phyloP scores from a whole-genome alignment of 1,140 invertebrate genomes.

The Varroa destructor region DNA sequence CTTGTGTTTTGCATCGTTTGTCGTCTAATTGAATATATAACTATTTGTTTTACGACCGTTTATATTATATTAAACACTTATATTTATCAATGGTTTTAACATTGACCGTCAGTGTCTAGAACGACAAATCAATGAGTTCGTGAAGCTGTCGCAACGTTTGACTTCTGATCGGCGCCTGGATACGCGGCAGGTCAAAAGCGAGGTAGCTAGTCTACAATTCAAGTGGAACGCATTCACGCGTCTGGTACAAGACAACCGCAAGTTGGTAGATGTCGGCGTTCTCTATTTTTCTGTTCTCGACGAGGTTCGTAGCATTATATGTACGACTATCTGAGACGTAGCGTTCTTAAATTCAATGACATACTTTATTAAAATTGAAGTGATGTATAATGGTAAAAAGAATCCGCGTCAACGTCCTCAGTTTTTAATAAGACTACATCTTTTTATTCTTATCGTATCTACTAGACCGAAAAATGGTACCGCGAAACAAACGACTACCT shows the following conservation, averaged over 20 bases:
- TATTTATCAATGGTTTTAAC: conserved; percentile 39
- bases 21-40: too few relatives aligned
- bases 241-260: conserved; percentile 53
- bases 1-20: too few relatives aligned
- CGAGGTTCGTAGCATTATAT: conserved; percentile 42
- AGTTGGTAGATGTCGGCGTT: conserved; percentile 46
- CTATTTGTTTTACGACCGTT: too few relatives aligned
- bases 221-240: conserved; percentile 59
- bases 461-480: conserved; percentile 16
- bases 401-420: too few relatives aligned
- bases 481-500: conserved; percentile 22
- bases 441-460: too few relatives aligned
- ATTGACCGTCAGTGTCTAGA: conserved; percentile 50
- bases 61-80: neutral
- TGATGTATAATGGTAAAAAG: too few relatives aligned
- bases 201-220: conserved; percentile 53
- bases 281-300: conserved; percentile 48
- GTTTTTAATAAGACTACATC: too few relatives aligned
- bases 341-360: too few relatives aligned
- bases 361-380: too few relatives aligned
- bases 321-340: too few relatives aligned
- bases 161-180: conserved; percentile 48
- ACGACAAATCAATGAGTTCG: conserved; percentile 56
- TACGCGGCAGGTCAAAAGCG: conserved; percentile 48
- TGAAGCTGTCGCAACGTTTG: conserved; percentile 54